phyloP scores from a whole-genome alignment of 2,888 invertebrate species.

The Gari tellinella region DNA sequence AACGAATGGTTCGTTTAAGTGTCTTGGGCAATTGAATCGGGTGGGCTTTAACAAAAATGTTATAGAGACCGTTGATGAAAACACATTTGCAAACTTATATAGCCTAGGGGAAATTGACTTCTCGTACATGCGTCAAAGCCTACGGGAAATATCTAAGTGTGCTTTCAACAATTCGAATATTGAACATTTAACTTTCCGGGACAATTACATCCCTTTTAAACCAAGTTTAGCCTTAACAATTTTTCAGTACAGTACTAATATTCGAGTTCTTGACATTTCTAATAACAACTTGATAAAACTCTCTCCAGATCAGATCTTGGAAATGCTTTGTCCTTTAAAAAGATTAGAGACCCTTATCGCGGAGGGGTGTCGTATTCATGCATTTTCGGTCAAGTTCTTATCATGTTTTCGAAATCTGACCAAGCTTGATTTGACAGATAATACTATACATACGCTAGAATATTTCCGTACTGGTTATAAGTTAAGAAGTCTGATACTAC shows the following conservation, averaged over 20 bases:
- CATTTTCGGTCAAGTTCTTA: slow-evolving; percentile 10
- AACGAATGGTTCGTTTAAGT: neutral
- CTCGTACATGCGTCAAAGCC: slow-evolving; percentile 4
- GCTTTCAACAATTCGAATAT: slow-evolving; percentile 16
- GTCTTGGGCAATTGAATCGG: neutral
- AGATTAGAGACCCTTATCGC: slow-evolving; percentile 10
- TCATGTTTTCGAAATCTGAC: slow-evolving; percentile 6
- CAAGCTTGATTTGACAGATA: slow-evolving; percentile 17
- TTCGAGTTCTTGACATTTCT: slow-evolving; percentile 4
- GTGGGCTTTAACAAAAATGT: slow-evolving; percentile 4
- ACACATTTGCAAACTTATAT: neutral
- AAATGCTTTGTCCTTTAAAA: slow-evolving; percentile 16
- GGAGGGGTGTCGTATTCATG: neutral
- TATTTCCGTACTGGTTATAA: neutral
- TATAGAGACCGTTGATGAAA: neutral
- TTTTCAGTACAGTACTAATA: slow-evolving; percentile 19
- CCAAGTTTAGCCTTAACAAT: neutral
- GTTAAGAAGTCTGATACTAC: neutral
- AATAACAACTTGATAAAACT: slow-evolving; percentile 15
- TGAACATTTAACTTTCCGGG: neutral
- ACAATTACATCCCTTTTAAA: slow-evolving; percentile 11
- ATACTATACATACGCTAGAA: slow-evolving; percentile 2
- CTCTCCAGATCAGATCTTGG: neutral
- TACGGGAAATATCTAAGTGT: neutral
- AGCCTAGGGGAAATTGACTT: neutral